Conservation (phyloP, 1,140 invertebrate genomes). For the Diorhabda elongata region DNA sequence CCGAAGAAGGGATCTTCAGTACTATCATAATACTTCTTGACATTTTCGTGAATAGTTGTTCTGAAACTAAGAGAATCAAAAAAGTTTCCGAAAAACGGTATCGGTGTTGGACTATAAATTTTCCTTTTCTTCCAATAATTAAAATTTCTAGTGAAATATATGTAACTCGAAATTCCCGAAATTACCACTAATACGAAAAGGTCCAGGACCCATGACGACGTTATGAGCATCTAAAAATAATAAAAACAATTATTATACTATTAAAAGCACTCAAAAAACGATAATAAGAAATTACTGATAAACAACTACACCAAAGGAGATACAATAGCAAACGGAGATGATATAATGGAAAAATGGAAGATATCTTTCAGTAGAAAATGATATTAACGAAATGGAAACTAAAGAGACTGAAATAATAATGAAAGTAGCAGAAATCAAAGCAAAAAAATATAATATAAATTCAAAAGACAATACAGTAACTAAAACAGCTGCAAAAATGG, state of each 20-base stretch:
- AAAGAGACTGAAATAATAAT: too few relatives aligned
- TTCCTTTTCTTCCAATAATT: conserved; percentile 42
- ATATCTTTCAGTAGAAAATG: too few relatives aligned
- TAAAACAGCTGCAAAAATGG: too few relatives aligned
- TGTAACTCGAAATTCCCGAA: conserved; percentile 14
- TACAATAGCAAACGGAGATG: too few relatives aligned
- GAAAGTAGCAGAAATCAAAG: too few relatives aligned
- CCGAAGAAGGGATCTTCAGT: conserved; percentile 45
- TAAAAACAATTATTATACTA: neutral
- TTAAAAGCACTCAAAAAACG: too few relatives aligned
- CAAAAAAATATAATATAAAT: too few relatives aligned
- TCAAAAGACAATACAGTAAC: too few relatives aligned
- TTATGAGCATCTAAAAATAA: conserved; percentile 18
- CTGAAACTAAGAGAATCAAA: conserved; percentile 10
- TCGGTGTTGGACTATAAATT: conserved; percentile 39
- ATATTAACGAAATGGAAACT: too few relatives aligned
- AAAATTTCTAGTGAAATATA: conserved; percentile 30
- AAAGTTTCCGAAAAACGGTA: conserved; percentile 44
- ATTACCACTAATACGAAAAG: neutral
- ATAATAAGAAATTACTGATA: too few relatives aligned
- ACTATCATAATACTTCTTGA: conserved; percentile 31
- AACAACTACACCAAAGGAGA: too few relatives aligned
- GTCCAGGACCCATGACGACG: conserved; percentile 9
- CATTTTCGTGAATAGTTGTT: conserved; percentile 22
- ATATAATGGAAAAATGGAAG: too few relatives aligned